Evolutionary conservation across 2,113 vertebrate species (phyloP), one percentile per base, ranked within the genome.

Genomic region (Neotoma lepida): DNA sequence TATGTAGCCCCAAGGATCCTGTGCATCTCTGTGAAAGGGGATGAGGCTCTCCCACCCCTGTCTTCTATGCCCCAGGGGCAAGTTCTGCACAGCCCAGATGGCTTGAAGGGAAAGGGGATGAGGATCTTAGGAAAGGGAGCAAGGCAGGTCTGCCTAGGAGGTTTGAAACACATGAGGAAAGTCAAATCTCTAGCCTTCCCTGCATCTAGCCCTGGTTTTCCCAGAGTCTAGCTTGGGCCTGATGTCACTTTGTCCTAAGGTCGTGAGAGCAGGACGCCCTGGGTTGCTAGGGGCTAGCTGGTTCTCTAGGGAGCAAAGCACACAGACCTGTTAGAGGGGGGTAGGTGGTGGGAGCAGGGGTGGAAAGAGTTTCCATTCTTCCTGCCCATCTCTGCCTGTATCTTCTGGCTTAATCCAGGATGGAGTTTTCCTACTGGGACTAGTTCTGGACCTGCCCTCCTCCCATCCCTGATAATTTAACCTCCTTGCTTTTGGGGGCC

Each of bases 371-470:
- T 91, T 91, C 68, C 84, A 68, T 54, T 33, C 44, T 63, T 61
- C 89, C 68, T 44, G 54, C 70, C 18, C 28, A 10, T 54, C 51
- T 71, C 7, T 26, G 13, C 30, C 64, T 44, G 61, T 39, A 51
- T 66, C 74, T 20, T 88, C 14, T 49, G 71, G 76, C n/a, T 46
- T 73, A 76, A 49, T 80, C 20, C 9, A 22, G 84, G 94, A 44
- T 86, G 94, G 92, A 96, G 94, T 96, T 95, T 95, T 94, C 90
- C 93, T 18, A 26, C 41, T 56, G 63, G 87, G 77, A 70, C 41
- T 71, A 95, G 44, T 61, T 68, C 73, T 84, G 61, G 87, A 51
- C 6, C 20, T 51, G 18, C 39, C 51, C 56, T 44, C 0, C 4
- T 9, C 35, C 41, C 1, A 20, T 13, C 61, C 77, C 71, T 51